A percentile compares a stretch with the other conserved stretches of the same genome.
Conservation (phyloP, 2,888 invertebrate genomes). For the Cosmorhoe ocellata region DNA sequence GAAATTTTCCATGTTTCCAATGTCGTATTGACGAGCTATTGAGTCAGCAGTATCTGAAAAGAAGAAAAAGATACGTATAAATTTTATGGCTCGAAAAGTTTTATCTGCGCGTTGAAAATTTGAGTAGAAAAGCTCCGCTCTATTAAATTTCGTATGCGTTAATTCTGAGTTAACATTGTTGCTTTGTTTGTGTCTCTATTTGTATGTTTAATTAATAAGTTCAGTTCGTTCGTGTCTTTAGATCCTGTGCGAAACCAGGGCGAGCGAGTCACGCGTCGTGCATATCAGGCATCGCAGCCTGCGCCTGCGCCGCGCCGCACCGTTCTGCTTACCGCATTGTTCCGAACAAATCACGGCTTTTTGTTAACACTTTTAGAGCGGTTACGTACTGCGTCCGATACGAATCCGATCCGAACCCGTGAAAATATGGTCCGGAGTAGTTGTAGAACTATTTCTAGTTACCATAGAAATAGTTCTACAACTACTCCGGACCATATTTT, state of each 20-base stretch:
- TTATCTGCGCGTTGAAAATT: not conserved
- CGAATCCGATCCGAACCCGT: no score
- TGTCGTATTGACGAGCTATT: slow-evolving; percentile 26
- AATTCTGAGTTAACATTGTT: slow-evolving; percentile 4
- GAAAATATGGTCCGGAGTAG: no score
- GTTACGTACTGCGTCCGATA: no score
- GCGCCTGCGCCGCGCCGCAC: slow-evolving; percentile 32
- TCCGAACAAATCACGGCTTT: slow-evolving; percentile 20
- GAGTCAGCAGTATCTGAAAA: slow-evolving; percentile 51
- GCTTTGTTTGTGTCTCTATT: slow-evolving; percentile 39
- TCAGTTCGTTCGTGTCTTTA: slow-evolving; percentile 56
- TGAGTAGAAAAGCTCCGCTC: not conserved
- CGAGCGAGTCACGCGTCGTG: slow-evolving; percentile 74
- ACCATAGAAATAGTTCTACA: no score
- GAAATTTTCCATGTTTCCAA: slow-evolving; percentile 53
- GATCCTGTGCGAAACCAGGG: slow-evolving; percentile 75
- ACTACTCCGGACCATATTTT: no score
- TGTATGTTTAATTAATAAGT: slow-evolving; percentile 69
- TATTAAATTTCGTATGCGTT: not conserved
- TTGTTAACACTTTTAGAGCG: no score
- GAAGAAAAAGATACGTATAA: slow-evolving; percentile 38
- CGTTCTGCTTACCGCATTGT: slow-evolving; percentile 7
- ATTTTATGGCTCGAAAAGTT: not conserved
- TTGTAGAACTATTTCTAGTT: no score
- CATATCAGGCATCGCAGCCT: slow-evolving; percentile 59